Evolutionary conservation across 2,888 invertebrate genomes (phyloP).

Genomic region (Drosophila borborema): DNA sequence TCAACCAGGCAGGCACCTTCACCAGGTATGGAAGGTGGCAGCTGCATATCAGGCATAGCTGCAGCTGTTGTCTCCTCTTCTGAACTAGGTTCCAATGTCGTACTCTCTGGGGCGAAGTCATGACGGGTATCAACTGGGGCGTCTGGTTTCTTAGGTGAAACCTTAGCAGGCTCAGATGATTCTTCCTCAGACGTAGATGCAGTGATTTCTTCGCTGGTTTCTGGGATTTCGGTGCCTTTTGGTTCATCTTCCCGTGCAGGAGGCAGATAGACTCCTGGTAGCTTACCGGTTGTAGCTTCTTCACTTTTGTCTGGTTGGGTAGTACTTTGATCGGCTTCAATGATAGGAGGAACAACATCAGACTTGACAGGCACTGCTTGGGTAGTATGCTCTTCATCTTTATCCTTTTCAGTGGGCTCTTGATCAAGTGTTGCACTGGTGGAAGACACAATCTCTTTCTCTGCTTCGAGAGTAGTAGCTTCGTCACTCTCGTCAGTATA

Average conservation of each 20-base stretch:
- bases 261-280: slow-evolving; percentile 51
- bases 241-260: slow-evolving; percentile 33
- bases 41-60: slow-evolving; percentile 72
- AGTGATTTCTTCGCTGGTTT: slow-evolving; percentile 39
- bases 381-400: slow-evolving; percentile 46
- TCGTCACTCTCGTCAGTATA: slow-evolving; percentile 40
- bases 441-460: slow-evolving; percentile 38
- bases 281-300: slow-evolving; percentile 54
- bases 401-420: slow-evolving; percentile 43
- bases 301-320: slow-evolving; percentile 39
- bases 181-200: slow-evolving; percentile 36
- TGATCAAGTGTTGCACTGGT: slow-evolving; percentile 44
- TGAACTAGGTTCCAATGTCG: slow-evolving; percentile 41
- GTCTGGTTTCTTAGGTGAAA: slow-evolving; percentile 25
- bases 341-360: slow-evolving; percentile 37
- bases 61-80: slow-evolving; percentile 63
- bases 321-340: slow-evolving; percentile 36
- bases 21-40: slow-evolving; percentile 89
- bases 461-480: slow-evolving; percentile 30
- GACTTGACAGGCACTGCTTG: slow-evolving; percentile 42
- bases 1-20: slow-evolving; percentile 94
- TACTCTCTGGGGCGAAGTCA: slow-evolving; percentile 42
- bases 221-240: slow-evolving; percentile 41
- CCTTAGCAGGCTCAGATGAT: slow-evolving; percentile 35
- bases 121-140: slow-evolving; percentile 47